Conservation (phyloP, 2,113 vertebrate genomes). For the Jacana jacana region DNA sequence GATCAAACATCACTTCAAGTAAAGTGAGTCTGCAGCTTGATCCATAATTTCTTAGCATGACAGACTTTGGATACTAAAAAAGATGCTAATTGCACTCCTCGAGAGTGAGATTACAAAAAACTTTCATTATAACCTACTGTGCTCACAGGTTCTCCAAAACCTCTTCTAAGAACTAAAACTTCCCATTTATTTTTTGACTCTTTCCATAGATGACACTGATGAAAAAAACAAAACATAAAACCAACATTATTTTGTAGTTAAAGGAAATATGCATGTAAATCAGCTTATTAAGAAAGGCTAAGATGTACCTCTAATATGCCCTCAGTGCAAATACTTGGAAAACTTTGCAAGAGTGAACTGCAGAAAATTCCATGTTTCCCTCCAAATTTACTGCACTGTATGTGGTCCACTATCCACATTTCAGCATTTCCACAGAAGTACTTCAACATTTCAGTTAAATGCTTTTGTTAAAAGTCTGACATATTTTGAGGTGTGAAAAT, state of each 20-base stretch:
- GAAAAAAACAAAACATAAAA: neutral
- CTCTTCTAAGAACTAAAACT: neutral
- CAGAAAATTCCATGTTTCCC: rapidly evolving
- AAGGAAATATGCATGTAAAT: neutral
- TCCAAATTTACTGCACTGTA: neutral
- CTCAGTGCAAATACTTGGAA: neutral
- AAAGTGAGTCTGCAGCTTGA: neutral
- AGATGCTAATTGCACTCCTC: neutral
- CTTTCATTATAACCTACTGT: neutral
- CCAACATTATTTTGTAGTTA: neutral
- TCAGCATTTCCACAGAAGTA: neutral
- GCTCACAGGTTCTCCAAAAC: neutral
- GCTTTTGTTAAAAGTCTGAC: neutral
- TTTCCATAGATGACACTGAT: neutral
- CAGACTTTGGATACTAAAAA: neutral
- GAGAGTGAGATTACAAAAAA: neutral
- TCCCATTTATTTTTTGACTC: neutral
- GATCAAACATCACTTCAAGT: neutral
- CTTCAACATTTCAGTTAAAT: neutral
- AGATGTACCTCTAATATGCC: neutral
- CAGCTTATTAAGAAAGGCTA: neutral
- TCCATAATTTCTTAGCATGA: neutral
- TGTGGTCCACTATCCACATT: neutral
- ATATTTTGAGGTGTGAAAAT: neutral
- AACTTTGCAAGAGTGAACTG: neutral